Base-by-base conservation (phyloP, 2,797 vertebrate species). In the Lutjanus argentimaculatus region DNA sequence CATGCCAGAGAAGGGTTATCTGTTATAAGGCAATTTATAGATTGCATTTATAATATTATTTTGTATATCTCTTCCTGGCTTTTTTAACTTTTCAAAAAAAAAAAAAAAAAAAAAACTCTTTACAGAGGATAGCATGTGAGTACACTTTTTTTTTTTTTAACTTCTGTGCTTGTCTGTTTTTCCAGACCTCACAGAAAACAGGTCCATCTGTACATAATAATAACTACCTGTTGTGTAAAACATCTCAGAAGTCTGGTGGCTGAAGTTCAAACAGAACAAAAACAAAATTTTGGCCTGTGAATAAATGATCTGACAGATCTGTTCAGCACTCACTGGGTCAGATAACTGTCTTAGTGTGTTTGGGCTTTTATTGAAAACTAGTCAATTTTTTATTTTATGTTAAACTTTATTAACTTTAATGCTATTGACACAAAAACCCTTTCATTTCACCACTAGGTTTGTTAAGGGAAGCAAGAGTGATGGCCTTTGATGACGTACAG, bases 131-230 rank as follows among this genome's bases (percentile, higher is more conserved):
- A 15, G 51, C 1, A 25, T 56, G n/a, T 17, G 42, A 7, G 40
- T 53, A 17, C 43, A 8, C 2, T 3, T 25, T 62, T 72, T 62
- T 36, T 12, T 3, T 25, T 62, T 72, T 62, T 36, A 8, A 19
- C n/a, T 9, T 17, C 10, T 43, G 51, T 43, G 16, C 9, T 6
- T 61, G 40, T 25, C 30, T 46, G 22, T 36, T 36, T 36, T 36
- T 36, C 30, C 30, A 36, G 30, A 6, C 30, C 30, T 22, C 30
- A 51, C 36, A 22, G 2, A 62, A 68, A 69, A 59, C 19, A 21
- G 17, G 25, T 65, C n/a, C 53, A 55, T 75, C 12, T 63, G 30
- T n/a, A 43, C 14, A 74, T 30, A 51, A n/a, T n/a, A n/a, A n/a
- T 19, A 57, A 17, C 21, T n/a, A 25, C 49, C 48, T 46, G 15